Base-by-base conservation (phyloP, 2,113 vertebrate species). In the Fulica atra region DNA sequence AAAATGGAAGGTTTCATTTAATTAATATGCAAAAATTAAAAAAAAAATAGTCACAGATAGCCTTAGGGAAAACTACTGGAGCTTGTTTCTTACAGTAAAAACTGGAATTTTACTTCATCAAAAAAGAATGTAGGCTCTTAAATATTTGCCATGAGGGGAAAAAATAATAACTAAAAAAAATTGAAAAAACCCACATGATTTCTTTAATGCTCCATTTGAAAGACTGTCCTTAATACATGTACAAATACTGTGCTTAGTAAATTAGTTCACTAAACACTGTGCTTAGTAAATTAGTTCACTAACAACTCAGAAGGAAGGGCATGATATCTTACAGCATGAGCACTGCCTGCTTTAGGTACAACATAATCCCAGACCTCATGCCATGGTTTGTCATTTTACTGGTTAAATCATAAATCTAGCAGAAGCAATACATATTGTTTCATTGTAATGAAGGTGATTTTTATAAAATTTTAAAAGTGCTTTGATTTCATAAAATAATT, bases 191-290 rank as follows among this genome's bases (percentile, higher is more conserved):
- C 5, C 18, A 46, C 1, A 3, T 25, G 6, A 85, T 23, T 13
- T 2, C 20, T 68, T 72, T 72, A 51, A 69, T 10, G 29, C 15
- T 31, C 31, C 20, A 17, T 42, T 72, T 53, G 79, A 79, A 94
- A 72, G 35, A 53, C 0, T 60, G 35, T 12, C 20, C 28, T 74
- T 56, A 54, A 70, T 1, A 3, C 3, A 23, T 3, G 19, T 13
- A n/a, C n/a, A n/a, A 71, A 76, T 7, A 36, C 18, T 13, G 15
- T 24, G 19, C 33, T 72, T 3, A 2, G 42, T 25, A 64, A 64
- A 51, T 31, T 42, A 31, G 15, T 81, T 74, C 13, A 35, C 8
- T 68, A 38, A 71, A 76, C 7, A 36, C 18, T 13, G 15, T 24
- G 19, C 33, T 72, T 3, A 2, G 42, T 25, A 64, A 64, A 51